Conservation (phyloP, 2,113 vertebrate genomes). For the Mirounga angustirostris region DNA sequence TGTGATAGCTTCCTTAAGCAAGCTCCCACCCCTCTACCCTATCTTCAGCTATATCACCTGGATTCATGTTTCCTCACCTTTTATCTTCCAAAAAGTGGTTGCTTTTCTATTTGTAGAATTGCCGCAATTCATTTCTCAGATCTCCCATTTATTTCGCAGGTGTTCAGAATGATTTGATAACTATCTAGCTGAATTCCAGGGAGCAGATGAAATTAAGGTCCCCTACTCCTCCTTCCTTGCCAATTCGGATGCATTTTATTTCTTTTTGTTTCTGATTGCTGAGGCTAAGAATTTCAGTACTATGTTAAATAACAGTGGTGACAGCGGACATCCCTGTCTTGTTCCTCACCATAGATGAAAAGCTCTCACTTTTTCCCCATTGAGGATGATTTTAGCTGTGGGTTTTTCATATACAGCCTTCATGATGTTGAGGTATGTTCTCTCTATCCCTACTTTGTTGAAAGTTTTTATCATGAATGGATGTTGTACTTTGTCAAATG, state of each 20-base stretch:
- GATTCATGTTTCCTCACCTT: background rate
- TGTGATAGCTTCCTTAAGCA: background rate
- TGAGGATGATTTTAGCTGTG: background rate
- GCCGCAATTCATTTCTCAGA: background rate
- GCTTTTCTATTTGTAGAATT: background rate
- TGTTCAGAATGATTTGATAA: background rate
- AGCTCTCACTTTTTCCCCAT: background rate
- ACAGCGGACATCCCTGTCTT: background rate
- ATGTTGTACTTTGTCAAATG: background rate
- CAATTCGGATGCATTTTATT: background rate
- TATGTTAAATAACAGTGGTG: background rate
- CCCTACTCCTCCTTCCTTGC: background rate
- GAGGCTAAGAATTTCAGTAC: background rate
- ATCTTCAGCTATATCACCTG: background rate
- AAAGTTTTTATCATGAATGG: background rate
- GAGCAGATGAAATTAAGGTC: background rate
- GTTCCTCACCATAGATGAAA: background rate
- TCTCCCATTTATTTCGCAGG: background rate
- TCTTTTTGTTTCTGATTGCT: background rate
- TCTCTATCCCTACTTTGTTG: background rate
- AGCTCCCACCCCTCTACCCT: background rate
- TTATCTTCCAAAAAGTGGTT: background rate
- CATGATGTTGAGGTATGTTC: background rate
- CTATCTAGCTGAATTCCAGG: background rate
- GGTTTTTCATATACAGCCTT: background rate